A percentile compares a stretch with the other conserved stretches of the same genome.
These are phyloP conservation scores for Anarhynchus alexandrinus DNA, from an alignment of 2,113 vertebrate species.

Conservation along the genomic window DNA sequence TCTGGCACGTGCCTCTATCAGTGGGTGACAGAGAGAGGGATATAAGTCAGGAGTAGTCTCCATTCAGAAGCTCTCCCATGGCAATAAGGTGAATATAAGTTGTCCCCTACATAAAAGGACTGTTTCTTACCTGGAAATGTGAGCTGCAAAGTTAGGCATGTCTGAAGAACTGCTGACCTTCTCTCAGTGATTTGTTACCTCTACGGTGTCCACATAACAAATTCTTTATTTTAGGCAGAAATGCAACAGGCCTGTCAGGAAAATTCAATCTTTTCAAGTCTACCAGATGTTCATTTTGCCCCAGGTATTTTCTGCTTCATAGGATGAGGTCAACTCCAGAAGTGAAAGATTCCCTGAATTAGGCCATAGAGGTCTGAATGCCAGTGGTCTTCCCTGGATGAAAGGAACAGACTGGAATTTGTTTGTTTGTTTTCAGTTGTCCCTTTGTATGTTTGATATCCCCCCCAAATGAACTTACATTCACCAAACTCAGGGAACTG, in stretches of 20 bases:
- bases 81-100: background rate
- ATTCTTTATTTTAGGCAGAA: background rate
- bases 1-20: background rate
- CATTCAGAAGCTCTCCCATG: background rate
- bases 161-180: background rate
- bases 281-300: background rate
- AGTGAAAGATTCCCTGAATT: background rate
- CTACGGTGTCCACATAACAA: background rate
- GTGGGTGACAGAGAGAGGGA: background rate
- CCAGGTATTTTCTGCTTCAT: background rate
- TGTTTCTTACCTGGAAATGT: background rate
- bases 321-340: background rate
- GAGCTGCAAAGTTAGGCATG: background rate
- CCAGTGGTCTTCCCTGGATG: background rate
- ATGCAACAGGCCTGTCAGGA: background rate
- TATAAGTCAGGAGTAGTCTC: background rate
- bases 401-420: background rate
- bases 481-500: background rate
- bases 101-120: background rate
- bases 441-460: background rate
- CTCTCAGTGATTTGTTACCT: background rate
- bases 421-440: background rate
- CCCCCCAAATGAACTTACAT: background rate
- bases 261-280: background rate
- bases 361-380: background rate